A percentile compares a stretch with the other conserved stretches of the same genome.
Conservation (phyloP, 2,113 vertebrate genomes). For the Propithecus coquereli region DNA sequence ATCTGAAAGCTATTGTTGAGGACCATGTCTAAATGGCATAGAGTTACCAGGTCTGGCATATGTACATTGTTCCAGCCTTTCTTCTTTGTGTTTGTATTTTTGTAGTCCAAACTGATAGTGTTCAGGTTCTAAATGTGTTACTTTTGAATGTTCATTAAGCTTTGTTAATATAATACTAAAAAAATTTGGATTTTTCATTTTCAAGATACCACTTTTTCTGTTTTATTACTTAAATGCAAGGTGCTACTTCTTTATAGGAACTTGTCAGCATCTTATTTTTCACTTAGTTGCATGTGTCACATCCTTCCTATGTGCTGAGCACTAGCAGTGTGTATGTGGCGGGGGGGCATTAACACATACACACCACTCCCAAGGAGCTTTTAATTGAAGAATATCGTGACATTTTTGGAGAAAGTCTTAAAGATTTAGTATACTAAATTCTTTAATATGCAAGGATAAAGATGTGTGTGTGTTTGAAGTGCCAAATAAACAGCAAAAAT, state of each 20-base stretch:
- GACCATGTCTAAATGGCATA: background rate
- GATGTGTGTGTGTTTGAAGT: background rate
- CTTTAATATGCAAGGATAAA: background rate
- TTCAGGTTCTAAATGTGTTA: background rate
- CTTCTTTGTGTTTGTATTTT: background rate
- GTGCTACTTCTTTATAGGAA: background rate
- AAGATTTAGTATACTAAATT: background rate
- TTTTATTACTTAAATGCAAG: background rate
- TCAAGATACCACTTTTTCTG: background rate
- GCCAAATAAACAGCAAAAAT: background rate
- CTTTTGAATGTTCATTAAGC: background rate
- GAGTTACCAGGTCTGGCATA: background rate
- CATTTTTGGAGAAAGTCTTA: background rate
- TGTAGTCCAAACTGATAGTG: background rate
- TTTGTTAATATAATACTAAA: background rate
- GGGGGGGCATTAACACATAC: background rate
- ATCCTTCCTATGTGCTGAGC: background rate
- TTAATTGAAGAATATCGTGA: background rate
- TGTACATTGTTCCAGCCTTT: background rate
- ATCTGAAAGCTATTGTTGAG: background rate
- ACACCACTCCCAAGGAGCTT: background rate
- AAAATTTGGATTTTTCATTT: background rate
- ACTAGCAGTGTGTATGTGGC: background rate
- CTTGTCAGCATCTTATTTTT: background rate
- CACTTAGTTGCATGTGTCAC: background rate